Evolutionary conservation across 2,113 vertebrate genomes (phyloP).

Genomic region (Cairina moschata): DNA sequence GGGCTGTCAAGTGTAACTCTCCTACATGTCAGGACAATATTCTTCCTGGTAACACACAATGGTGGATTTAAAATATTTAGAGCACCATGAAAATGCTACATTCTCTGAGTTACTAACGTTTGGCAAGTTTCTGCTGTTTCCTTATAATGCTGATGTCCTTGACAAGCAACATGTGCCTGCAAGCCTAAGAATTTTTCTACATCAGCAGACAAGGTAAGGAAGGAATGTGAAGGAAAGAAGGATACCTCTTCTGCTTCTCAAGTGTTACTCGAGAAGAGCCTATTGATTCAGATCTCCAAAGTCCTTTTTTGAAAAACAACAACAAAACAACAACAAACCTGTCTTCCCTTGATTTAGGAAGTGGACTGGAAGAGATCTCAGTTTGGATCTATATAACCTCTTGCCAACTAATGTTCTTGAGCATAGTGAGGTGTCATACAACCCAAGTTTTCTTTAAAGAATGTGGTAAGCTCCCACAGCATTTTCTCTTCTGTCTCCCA

Average conservation of each 20-base stretch:
- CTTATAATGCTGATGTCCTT: neutral
- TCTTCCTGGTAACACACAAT: neutral
- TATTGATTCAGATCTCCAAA: neutral
- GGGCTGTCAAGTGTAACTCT: neutral
- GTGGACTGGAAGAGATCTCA: neutral
- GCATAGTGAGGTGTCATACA: neutral
- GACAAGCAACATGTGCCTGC: neutral
- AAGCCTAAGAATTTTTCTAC: neutral
- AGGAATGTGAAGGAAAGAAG: neutral
- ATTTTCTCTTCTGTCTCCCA: neutral
- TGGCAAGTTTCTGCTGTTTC: neutral
- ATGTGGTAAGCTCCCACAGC: neutral
- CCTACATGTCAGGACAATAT: neutral
- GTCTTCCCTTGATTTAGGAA: neutral
- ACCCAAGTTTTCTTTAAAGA: neutral
- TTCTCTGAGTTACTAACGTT: neutral
- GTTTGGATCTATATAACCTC: neutral
- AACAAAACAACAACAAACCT: neutral
- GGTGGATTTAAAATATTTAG: neutral
- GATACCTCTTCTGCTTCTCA: neutral
- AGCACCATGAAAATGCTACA: neutral
- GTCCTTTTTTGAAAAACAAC: neutral
- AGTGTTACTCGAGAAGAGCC: neutral
- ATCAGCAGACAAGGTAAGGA: neutral
- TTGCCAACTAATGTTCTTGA: neutral